A percentile compares a stretch with the other conserved stretches of the same genome.
Conservation (phyloP, 2,113 vertebrate species). For the Pachycephala philippinensis region DNA sequence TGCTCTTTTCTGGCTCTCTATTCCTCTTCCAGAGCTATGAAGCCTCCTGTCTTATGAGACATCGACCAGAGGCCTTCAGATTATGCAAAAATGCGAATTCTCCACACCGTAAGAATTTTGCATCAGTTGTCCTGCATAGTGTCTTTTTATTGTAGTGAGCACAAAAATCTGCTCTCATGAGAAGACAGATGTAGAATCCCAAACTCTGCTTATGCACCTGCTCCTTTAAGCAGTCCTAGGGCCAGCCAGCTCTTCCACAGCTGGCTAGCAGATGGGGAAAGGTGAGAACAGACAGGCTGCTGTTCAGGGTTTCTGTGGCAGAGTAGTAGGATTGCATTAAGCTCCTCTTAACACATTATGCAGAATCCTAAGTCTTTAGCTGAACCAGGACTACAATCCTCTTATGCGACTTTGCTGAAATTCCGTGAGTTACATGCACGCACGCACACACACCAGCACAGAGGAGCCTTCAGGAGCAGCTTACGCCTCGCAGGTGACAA, state of each 20-base stretch:
- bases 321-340: constrained; percentile 61
- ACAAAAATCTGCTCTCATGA: not conserved
- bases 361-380: constrained; percentile 57
- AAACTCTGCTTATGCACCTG: not conserved
- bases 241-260: constrained; percentile 1
- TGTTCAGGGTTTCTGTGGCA: constrained; percentile 54
- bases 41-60: not conserved
- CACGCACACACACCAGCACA: constrained; percentile 45
- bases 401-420: constrained; percentile 58
- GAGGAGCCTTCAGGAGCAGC: constrained; percentile 41
- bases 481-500: constrained; percentile 39
- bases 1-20: not conserved
- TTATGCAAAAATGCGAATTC: not conserved
- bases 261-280: constrained; percentile 52
- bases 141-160: not conserved
- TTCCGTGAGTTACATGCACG: constrained; percentile 44
- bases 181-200: not conserved
- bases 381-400: constrained; percentile 54
- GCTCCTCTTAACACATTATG: constrained; percentile 58
- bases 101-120: not conserved
- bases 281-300: constrained; percentile 53
- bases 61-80: not conserved
- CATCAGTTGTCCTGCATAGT: not conserved
- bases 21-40: not conserved
- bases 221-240: not conserved